Evolutionary conservation across 2,888 invertebrate species (phyloP).

Genomic region (Mesorhabditis belari): DNA sequence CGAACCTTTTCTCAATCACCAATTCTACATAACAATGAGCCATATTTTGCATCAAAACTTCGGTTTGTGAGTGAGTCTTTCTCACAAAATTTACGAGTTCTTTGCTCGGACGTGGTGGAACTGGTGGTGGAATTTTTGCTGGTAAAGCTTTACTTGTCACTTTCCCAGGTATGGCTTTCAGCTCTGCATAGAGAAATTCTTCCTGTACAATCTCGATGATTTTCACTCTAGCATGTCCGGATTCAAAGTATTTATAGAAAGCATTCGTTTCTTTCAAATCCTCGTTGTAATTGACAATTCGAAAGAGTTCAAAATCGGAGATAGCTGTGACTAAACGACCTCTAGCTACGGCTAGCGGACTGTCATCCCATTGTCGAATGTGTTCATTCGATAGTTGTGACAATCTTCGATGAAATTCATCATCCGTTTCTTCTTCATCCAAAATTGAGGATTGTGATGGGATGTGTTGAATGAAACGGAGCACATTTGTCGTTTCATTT

Average conservation of each 20-base stretch:
- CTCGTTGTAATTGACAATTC: slow-evolving; percentile 19
- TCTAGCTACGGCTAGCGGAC: background rate
- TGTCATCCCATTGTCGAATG: too few relatives aligned
- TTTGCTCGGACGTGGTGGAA: slow-evolving; percentile 5
- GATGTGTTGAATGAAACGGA: background rate
- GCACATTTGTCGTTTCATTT: background rate
- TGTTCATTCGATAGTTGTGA: too few relatives aligned
- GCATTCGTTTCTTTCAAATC: slow-evolving; percentile 14
- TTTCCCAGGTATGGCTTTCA: slow-evolving; percentile 2
- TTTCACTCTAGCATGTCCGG: slow-evolving; percentile 26
- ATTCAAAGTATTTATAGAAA: slow-evolving; percentile 30
- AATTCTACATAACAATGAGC: background rate
- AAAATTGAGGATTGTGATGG: background rate
- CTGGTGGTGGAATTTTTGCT: slow-evolving; percentile 2
- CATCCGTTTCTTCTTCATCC: background rate
- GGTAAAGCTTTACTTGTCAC: background rate
- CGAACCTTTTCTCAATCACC: background rate
- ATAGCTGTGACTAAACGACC: slow-evolving; percentile 7
- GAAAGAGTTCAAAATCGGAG: slow-evolving; percentile 7
- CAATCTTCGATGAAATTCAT: background rate
- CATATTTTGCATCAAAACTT: background rate
- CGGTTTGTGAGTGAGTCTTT: background rate
- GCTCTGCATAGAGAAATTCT: background rate
- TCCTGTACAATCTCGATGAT: slow-evolving; percentile 16
- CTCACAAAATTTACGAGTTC: slow-evolving; percentile 1